phyloP scores from a whole-genome alignment of 2,113 vertebrate genomes.

The Leptodactylus fuscus region DNA sequence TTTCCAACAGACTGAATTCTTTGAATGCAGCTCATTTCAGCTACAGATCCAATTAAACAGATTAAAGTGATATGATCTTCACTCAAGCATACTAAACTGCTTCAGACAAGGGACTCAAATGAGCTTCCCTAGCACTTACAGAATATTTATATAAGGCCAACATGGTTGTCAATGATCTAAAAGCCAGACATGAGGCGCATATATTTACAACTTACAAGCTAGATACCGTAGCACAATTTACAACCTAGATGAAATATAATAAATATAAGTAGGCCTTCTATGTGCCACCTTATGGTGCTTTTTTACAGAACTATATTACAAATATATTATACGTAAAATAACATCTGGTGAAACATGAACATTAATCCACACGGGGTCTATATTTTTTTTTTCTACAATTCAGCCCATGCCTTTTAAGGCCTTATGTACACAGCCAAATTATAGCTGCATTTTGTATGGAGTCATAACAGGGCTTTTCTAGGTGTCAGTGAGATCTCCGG shows the following conservation, averaged over 20 bases:
- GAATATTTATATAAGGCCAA: background rate
- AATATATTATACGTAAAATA: too few species aligned
- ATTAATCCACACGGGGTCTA: too few species aligned
- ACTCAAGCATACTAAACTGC: background rate
- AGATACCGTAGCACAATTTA: background rate
- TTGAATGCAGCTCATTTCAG: background rate
- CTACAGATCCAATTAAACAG: conserved; percentile 3
- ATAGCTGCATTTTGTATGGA: too few species aligned
- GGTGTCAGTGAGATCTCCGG: too few species aligned
- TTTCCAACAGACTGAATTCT: background rate
- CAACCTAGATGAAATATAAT: background rate
- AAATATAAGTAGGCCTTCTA: too few species aligned
- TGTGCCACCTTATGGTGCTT: too few species aligned
- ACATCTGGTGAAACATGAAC: too few species aligned
- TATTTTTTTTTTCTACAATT: too few species aligned
- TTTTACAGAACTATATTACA: too few species aligned
- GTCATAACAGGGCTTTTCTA: too few species aligned
- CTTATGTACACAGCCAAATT: too few species aligned
- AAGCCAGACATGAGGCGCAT: background rate
- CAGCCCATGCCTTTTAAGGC: too few species aligned
- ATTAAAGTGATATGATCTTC: conserved; percentile 3
- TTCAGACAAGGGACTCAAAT: background rate
- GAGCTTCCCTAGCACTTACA: background rate
- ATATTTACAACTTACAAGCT: background rate
- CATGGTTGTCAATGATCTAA: background rate